Conservation (phyloP, 2,113 vertebrate genomes). For the Triplophysa dalaica region DNA sequence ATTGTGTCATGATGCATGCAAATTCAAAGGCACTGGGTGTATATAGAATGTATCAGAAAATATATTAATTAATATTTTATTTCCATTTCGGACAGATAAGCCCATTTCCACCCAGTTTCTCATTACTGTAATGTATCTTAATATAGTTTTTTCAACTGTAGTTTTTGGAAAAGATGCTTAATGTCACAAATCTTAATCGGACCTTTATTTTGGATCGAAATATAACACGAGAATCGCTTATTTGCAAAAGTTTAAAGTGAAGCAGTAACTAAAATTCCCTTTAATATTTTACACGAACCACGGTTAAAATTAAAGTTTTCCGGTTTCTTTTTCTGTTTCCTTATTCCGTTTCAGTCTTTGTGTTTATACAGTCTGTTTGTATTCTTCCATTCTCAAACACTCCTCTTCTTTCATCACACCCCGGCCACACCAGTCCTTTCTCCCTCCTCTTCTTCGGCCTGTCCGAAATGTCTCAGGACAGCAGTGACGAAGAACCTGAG, state of each 20-base stretch:
- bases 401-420: constrained; percentile 49
- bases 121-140: too few relatives aligned
- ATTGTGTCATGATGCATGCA: neutral
- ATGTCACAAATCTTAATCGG: too few relatives aligned
- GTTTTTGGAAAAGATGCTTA: too few relatives aligned
- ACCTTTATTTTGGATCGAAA: neutral
- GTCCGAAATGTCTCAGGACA: constrained; percentile 92
- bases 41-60: too few relatives aligned
- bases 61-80: neutral
- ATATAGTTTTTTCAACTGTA: too few relatives aligned
- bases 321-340: neutral
- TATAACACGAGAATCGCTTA: neutral
- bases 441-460: constrained; percentile 90
- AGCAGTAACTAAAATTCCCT: neutral
- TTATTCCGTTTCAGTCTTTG: neutral
- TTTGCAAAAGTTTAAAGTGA: neutral
- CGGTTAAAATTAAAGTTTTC: neutral
- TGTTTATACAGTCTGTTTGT: constrained; percentile 15
- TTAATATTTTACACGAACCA: neutral
- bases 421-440: constrained; percentile 80
- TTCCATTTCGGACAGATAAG: neutral
- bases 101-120: too few relatives aligned
- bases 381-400: constrained; percentile 34
- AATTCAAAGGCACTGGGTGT: neutral
- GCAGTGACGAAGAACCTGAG: constrained; percentile 88